Evolutionary conservation across 2,888 invertebrate species (phyloP), one percentile per base, ranked within the genome.

Genomic region (Liposcelis brunnea): DNA sequence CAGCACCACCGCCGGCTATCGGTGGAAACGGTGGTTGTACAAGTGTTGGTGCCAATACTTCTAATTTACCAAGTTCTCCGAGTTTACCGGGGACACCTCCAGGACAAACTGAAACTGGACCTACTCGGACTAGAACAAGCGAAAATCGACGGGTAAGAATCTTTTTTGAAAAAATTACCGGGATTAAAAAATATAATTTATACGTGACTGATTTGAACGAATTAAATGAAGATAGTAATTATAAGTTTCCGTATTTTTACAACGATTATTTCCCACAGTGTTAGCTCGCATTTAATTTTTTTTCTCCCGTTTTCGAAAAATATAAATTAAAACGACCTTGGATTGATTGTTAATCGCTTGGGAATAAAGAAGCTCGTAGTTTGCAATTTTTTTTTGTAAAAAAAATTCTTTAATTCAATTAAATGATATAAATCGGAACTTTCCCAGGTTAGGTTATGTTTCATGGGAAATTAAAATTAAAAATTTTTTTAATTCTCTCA

Each of bases 141-240:
- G 40, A 40, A 40, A 40, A 40, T 40, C 40, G 80, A 61, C 75
- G 77, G 72, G 77, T 77, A 63, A 65, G 52, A 50, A 42, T 34
- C 37, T 48, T 45, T 33, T 47, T 26, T 48, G 6, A 14, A n/a
- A 5, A 18, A n/a, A 10, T 5, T 19, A 11, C 26, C 11, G 12
- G 12, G 31, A 15, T 47, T 1, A 47, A 15, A 10, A 11, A 45
- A 45, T 46, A 38, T 11, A 14, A 31, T 26, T 43, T 4, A 14
- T 4, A n/a, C 32, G 43, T 43, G 26, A 43, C 8, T 16, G 14
- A 31, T 31, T 15, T 11, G 14, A 4, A 7, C 15, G 18, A 5
- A 31, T 43, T 8, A 15, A 19, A 43, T 16, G 7, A 11, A 33
- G 14, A 32, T 35, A 34, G 31, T 42, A 7, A 43, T 32, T 43